phyloP scores from a whole-genome alignment of 1,140 invertebrate genomes.

The Zaprionus capensis region DNA sequence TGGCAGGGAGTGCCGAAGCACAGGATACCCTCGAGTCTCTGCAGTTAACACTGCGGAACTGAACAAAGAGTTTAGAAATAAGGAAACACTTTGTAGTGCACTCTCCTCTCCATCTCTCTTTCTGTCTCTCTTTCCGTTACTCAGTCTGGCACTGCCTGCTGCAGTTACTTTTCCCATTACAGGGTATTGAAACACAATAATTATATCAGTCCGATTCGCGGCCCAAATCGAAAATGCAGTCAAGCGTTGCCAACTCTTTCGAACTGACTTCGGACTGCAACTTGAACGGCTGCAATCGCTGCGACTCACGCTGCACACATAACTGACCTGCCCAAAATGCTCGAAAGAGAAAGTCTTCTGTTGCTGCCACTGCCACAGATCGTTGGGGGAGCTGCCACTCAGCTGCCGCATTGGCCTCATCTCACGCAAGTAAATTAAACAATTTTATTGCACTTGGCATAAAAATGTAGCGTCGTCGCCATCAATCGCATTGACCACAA shows the following conservation, averaged over 20 bases:
- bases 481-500: constrained; percentile 67
- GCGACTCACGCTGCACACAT: constrained; percentile 46
- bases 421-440: constrained; percentile 68
- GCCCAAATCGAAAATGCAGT: constrained; percentile 78
- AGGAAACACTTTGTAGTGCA: too few species aligned
- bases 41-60: too few species aligned
- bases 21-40: background rate
- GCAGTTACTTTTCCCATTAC: background rate
- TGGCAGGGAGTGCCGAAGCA: background rate
- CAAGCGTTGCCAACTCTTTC: constrained; percentile 51
- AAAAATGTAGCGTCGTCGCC: constrained; percentile 33
- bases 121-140: background rate
- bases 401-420: constrained; percentile 76
- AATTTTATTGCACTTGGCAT: constrained; percentile 63
- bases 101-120: background rate
- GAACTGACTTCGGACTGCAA: constrained; percentile 9
- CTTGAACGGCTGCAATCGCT: constrained; percentile 8
- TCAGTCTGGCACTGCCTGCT: background rate
- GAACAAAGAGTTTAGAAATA: too few species aligned
- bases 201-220: constrained; percentile 54
- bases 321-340: constrained; percentile 76
- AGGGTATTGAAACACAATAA: constrained; percentile 62
- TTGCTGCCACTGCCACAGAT: constrained; percentile 26
- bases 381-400: constrained; percentile 48
- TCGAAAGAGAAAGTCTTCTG: constrained; percentile 73